Base-by-base conservation (phyloP, 2,113 vertebrate genomes). In the Brachyhypopomus gauderio region DNA sequence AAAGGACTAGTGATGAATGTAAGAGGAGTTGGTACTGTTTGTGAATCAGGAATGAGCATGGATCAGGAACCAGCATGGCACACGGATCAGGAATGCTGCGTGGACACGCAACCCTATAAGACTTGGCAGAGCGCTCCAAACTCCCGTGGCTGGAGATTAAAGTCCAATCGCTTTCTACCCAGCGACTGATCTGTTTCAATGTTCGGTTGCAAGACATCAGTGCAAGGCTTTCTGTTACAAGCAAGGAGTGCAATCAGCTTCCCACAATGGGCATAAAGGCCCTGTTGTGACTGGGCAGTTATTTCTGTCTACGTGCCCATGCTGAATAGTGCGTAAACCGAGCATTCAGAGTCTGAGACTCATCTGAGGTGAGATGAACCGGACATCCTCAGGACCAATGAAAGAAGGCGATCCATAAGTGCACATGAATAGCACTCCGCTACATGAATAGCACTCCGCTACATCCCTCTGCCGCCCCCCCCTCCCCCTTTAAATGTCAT, bases 221-320 rank as follows among this genome's bases (percentile, higher is more conserved):
- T 36, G 58, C 74, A 84, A 72, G 72, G 41, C 72, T 58, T 59
- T 52, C 36, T 59, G 41, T 20, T 71, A n/a, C 22, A 55, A 78
- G 38, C 77, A 71, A 52, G 52, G 38, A 64, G 55, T 14, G 34
- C 80, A 38, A 23, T 23, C 11, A 30, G 19, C 66, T n/a, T 38
- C 72, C 14, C 22, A n/a, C 38, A 11, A 36, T 34, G 72, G 72
- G 58, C 27, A 34, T 38, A 25, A 76, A 71, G 23, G 34, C 27
- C 56, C 1, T 38, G 60, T 63, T 52, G n/a, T 16, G 6, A 23
- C 71, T 71, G 41, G 14, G 25, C 58, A 23, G 52, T 77, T 60
- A 48, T 69, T 38, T 38, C 23, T 76, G 1, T 60, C 30, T 27
- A 36, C 36, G 64, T 12, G 7, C 20, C 20, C n/a, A 67, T 36